Evolutionary conservation across 2,888 invertebrate species (phyloP).

Genomic region (Eristalis intricaria): DNA sequence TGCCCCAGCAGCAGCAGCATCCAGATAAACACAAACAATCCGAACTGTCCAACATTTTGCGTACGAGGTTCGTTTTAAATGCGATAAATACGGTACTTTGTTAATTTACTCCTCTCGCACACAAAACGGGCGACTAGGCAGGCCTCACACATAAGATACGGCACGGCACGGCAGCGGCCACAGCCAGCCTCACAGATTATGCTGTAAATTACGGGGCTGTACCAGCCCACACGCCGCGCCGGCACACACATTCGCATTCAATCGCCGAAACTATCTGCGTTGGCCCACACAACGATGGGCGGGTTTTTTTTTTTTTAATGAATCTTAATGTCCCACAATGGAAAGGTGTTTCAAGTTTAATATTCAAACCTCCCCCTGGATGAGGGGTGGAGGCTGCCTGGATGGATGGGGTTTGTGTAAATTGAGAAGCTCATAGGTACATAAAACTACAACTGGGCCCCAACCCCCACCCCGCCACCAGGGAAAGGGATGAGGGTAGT

Average conservation of each 20-base stretch:
- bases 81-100: slow-evolving; percentile 48
- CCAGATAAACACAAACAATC: slow-evolving; percentile 36
- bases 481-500: not conserved
- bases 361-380: slow-evolving; percentile 15
- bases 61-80: slow-evolving; percentile 50
- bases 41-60: slow-evolving; percentile 50
- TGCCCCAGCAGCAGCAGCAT: slow-evolving; percentile 18
- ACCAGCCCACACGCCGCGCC: not conserved
- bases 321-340: slow-evolving; percentile 57
- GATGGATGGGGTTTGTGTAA: slow-evolving; percentile 1
- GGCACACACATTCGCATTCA: not conserved
- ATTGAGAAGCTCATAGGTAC: slow-evolving; percentile 12
- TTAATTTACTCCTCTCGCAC: slow-evolving; percentile 30
- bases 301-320: slow-evolving; percentile 69
- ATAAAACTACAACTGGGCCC: slow-evolving; percentile 28
- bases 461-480: slow-evolving; percentile 1
- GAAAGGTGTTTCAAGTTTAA: slow-evolving; percentile 56
- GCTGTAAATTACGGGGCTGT: slow-evolving; percentile 33
- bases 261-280: not conserved
- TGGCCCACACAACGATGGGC: slow-evolving; percentile 24
- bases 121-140: not conserved
- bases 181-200: slow-evolving; percentile 33
- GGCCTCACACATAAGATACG: slow-evolving; percentile 20
- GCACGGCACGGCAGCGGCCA: not conserved
- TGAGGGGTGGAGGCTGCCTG: not conserved